These are phyloP conservation scores for Agelas oroides DNA, from an alignment of 37 sponge, comb jelly and placozoan genomes.

Conservation along the genomic window DNA sequence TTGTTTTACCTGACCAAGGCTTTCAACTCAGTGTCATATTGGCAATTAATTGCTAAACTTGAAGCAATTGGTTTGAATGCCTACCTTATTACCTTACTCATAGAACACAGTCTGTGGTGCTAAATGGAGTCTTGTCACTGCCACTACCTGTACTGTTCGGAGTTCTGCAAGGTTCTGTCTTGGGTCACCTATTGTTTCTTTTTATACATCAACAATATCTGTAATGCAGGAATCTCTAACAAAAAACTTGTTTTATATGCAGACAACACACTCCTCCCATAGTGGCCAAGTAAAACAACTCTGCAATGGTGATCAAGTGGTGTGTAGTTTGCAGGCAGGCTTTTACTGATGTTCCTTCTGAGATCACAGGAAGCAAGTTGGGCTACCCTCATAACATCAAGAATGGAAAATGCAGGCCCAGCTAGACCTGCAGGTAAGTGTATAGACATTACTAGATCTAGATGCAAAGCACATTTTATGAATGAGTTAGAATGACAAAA, in stretches of 20 bases:
- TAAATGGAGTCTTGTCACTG: background rate
- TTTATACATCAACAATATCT: slow-evolving; percentile 4
- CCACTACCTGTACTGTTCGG: slow-evolving; percentile 2
- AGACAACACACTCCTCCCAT: too few relatives aligned
- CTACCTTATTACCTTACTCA: background rate
- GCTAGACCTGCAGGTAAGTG: too few relatives aligned
- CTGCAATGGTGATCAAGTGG: too few relatives aligned
- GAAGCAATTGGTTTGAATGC: background rate
- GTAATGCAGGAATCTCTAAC: background rate
- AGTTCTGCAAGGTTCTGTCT: slow-evolving; percentile 18
- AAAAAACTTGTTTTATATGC: background rate
- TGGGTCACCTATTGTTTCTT: slow-evolving; percentile 31
- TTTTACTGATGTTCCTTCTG: too few relatives aligned
- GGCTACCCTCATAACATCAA: too few relatives aligned
- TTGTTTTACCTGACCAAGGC: slow-evolving; percentile 1
- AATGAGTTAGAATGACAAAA: too few relatives aligned
- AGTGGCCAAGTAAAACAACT: too few relatives aligned
- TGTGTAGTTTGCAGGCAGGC: too few relatives aligned
- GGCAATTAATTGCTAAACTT: background rate
- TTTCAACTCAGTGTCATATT: slow-evolving; percentile 2
- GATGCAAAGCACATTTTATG: too few relatives aligned
- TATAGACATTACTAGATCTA: too few relatives aligned
- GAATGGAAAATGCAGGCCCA: too few relatives aligned
- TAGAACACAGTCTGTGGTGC: slow-evolving; percentile 15
- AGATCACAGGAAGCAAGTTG: too few relatives aligned